Conservation (phyloP, 2,888 invertebrate species). For the Drosophila birchii region DNA sequence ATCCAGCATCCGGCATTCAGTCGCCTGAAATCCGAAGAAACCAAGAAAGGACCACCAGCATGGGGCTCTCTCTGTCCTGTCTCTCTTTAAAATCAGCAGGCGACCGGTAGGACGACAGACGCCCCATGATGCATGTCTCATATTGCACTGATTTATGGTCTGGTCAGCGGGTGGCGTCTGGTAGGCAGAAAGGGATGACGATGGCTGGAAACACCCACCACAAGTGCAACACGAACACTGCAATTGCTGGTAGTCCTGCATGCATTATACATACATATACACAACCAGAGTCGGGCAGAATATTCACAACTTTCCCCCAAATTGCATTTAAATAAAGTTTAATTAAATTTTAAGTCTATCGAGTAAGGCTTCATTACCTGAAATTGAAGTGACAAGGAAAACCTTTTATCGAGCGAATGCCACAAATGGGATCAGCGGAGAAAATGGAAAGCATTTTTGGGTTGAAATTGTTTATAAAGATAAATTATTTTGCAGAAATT, state of each 20-base stretch:
- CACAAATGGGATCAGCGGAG: constrained; percentile 13
- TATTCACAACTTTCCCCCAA: constrained; percentile 27
- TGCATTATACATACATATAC: neutral
- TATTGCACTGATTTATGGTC: constrained; percentile 70
- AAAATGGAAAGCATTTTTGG: neutral
- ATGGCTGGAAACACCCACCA: constrained; percentile 13
- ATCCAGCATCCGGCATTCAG: constrained; percentile 10
- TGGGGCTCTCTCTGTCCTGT: constrained; percentile 9
- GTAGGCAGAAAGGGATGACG: constrained; percentile 2
- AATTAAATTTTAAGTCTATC: constrained; percentile 34
- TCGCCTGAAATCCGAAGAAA: constrained; percentile 45
- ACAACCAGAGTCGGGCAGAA: neutral
- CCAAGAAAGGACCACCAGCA: constrained; percentile 37
- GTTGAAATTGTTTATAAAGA: neutral
- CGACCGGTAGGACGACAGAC: constrained; percentile 51
- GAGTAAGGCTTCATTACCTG: constrained; percentile 24
- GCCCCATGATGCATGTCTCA: constrained; percentile 67
- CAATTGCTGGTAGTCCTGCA: constrained; percentile 26
- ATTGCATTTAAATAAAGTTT: constrained; percentile 37
- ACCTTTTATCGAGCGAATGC: constrained; percentile 24
- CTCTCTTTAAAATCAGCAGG: constrained; percentile 12
- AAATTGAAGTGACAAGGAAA: constrained; percentile 26
- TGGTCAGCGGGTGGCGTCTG: constrained; percentile 28
- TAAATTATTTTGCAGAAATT: neutral
- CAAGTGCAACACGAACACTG: constrained; percentile 21